Evolutionary conservation across 2,888 invertebrate genomes (phyloP).

Genomic region (Spisula solida): DNA sequence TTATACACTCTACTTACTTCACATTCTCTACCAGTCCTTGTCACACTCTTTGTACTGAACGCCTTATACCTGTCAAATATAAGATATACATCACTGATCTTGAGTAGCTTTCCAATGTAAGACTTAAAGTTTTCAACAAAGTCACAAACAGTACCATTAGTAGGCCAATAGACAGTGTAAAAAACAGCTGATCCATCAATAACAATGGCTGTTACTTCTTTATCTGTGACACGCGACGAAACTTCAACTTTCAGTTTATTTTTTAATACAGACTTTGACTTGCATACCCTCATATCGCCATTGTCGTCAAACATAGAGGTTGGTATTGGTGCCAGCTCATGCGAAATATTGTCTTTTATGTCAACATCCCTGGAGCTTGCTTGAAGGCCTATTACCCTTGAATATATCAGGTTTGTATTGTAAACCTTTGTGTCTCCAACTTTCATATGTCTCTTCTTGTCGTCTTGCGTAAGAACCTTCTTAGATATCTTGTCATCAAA

Average conservation of each 20-base stretch:
- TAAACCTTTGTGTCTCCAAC: constrained; percentile 44
- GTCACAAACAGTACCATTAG: no score
- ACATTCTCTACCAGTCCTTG: no score
- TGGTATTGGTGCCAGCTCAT: constrained; percentile 50
- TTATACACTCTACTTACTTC: no score
- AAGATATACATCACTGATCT: no score
- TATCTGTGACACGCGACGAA: background rate
- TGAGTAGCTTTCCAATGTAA: no score
- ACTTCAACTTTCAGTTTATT: background rate
- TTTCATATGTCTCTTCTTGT: constrained; percentile 17
- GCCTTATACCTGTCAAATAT: no score
- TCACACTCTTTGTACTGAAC: no score
- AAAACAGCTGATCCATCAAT: constrained; percentile 51
- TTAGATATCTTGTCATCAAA: constrained; percentile 12
- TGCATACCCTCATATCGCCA: constrained; percentile 41
- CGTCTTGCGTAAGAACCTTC: background rate
- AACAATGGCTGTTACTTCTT: background rate
- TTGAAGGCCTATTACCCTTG: constrained; percentile 49
- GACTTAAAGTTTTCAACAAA: no score
- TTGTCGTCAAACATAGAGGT: constrained; percentile 53
- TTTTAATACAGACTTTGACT: constrained; percentile 33
- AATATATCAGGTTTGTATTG: constrained; percentile 54
- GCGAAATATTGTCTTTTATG: constrained; percentile 12
- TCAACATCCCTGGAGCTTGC: constrained; percentile 45
- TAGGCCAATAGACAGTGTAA: constrained; percentile 31